A percentile compares a stretch with the other conserved stretches of the same genome.
These are phyloP conservation scores for Caenorhabditis sinica DNA, from an alignment of 2,888 invertebrate species.

Conservation along the genomic window DNA sequence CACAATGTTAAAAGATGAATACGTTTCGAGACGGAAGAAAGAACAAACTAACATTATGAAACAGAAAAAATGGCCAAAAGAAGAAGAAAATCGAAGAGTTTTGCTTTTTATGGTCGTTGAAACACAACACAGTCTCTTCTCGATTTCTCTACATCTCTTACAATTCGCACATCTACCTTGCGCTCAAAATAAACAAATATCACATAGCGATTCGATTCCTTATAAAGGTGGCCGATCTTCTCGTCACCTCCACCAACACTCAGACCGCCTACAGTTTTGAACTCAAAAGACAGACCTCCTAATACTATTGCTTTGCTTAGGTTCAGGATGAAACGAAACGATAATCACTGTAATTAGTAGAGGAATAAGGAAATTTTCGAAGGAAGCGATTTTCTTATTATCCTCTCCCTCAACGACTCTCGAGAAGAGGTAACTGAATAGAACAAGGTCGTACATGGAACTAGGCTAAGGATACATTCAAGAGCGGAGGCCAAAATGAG, in stretches of 20 bases:
- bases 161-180: neutral
- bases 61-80: neutral
- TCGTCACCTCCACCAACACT: constrained; percentile 1
- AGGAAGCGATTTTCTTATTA: constrained; percentile 19
- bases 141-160: constrained; percentile 27
- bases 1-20: constrained; percentile 1
- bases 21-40: neutral
- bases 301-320: too few relatives aligned
- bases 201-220: constrained; percentile 52
- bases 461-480: constrained; percentile 23
- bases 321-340: too few relatives aligned
- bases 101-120: constrained; percentile 41
- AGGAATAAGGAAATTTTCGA: neutral
- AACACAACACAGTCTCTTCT: constrained; percentile 52
- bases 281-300: too few relatives aligned
- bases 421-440: neutral
- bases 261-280: too few relatives aligned
- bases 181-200: constrained; percentile 62
- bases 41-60: neutral
- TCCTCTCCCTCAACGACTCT: neutral
- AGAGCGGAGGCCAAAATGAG: neutral
- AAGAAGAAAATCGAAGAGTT: constrained; percentile 25
- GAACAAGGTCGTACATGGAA: constrained; percentile 32
- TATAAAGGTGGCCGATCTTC: constrained; percentile 28
- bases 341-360: constrained; percentile 28